Evolutionary conservation across 2,113 vertebrate species (phyloP).

Genomic region (Spermophilus dauricus): DNA sequence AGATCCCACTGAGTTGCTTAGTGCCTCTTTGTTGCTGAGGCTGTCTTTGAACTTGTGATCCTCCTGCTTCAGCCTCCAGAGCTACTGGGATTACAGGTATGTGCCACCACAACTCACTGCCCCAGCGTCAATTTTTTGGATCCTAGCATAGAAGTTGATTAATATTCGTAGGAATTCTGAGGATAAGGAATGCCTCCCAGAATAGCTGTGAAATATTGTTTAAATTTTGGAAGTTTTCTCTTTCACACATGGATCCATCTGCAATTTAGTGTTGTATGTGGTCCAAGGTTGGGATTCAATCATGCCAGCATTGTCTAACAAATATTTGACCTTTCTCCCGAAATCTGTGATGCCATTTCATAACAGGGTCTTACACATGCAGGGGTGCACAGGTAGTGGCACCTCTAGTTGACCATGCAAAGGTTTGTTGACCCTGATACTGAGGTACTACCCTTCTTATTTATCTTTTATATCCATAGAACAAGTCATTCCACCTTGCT

Average conservation of each 20-base stretch:
- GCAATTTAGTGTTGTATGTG: background rate
- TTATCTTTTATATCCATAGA: background rate
- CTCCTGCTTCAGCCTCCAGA: too few species aligned
- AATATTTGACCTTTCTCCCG: background rate
- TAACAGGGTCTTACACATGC: rapidly evolving
- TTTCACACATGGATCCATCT: background rate
- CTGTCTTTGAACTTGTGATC: too few species aligned
- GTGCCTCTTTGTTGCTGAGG: too few species aligned
- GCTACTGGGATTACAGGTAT: too few species aligned
- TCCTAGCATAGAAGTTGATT: background rate
- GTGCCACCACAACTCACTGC: too few species aligned
- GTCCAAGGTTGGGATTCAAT: background rate
- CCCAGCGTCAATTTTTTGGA: background rate
- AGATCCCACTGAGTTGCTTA: too few species aligned
- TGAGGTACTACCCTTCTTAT: background rate
- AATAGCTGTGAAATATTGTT: background rate
- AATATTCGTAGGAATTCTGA: background rate
- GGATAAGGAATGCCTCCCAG: background rate
- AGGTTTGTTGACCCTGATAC: too few species aligned
- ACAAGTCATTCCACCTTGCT: background rate
- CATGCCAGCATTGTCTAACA: background rate
- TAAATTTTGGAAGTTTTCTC: background rate
- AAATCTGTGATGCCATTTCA: background rate
- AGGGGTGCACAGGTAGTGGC: rapidly evolving
- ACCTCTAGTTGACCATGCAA: rapidly evolving